Evolutionary conservation across 2,113 vertebrate species (phyloP).

Genomic region (Cavia porcellus): DNA sequence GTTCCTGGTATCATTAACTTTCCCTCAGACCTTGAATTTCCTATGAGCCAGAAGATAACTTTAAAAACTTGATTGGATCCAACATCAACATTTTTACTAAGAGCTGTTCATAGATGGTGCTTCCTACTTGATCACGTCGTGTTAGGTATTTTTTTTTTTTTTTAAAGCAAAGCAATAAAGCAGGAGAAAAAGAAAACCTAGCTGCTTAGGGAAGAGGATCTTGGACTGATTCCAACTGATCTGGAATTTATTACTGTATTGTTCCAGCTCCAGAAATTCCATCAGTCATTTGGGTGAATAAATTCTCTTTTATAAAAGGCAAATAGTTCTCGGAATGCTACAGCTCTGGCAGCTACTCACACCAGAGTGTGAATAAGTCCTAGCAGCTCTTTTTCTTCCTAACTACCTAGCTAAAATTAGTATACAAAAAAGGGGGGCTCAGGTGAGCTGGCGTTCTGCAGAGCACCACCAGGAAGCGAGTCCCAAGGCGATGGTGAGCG

Average conservation of each 20-base stretch:
- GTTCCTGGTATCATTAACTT: background rate
- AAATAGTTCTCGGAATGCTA: background rate
- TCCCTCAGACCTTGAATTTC: background rate
- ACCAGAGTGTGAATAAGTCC: background rate
- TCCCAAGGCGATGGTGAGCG: background rate
- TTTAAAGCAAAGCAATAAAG: background rate
- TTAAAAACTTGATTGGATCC: background rate
- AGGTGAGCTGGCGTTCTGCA: background rate
- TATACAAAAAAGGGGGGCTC: background rate
- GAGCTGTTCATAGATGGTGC: background rate
- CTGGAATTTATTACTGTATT: constrained; percentile 38
- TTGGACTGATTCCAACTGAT: constrained; percentile 31
- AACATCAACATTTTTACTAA: background rate
- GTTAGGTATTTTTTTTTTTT: background rate
- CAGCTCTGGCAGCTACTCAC: background rate
- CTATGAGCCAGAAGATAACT: background rate
- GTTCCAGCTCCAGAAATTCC: constrained; percentile 18
- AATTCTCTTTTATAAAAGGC: background rate
- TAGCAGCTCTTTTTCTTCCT: background rate
- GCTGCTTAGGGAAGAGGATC: background rate
- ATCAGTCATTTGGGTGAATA: background rate
- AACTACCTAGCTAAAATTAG: background rate
- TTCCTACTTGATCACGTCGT: background rate
- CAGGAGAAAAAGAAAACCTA: background rate
- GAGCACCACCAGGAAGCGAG: background rate